phyloP scores from a whole-genome alignment of 2,888 invertebrate genomes.

The Himalopsyche tibetana region DNA sequence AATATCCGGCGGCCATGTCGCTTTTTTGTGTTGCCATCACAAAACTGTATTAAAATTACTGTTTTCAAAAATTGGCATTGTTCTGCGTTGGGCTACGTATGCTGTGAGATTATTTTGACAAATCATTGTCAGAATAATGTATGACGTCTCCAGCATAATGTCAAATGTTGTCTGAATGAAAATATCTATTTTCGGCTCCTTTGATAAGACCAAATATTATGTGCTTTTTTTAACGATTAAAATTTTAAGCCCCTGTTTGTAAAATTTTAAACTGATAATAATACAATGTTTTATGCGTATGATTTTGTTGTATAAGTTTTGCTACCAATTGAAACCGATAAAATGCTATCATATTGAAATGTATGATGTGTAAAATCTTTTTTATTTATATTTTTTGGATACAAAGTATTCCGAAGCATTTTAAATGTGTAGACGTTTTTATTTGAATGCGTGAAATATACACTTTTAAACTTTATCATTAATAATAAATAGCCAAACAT shows the following conservation, averaged over 20 bases:
- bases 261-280: background rate
- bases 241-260: background rate
- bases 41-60: conserved; percentile 50
- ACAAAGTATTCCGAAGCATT: background rate
- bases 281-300: background rate
- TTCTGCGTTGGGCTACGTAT: conserved; percentile 11
- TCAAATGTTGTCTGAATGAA: background rate
- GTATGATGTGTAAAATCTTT: conserved; percentile 11
- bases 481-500: conserved; percentile 31
- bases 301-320: background rate
- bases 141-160: background rate
- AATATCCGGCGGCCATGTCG: conserved; percentile 60
- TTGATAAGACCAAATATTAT: conserved; percentile 28
- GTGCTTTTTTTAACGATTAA: conserved; percentile 33
- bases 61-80: background rate
- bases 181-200: conserved; percentile 27
- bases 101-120: conserved; percentile 22
- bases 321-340: conserved; percentile 19
- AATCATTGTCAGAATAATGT: background rate
- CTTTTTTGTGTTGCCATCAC: conserved; percentile 56
- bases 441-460: conserved; percentile 40
- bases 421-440: conserved; percentile 27
- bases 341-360: background rate
- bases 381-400: background rate
- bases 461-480: conserved; percentile 38